phyloP scores from a whole-genome alignment of 2,888 invertebrate genomes.

The Stenichneumon culpator region DNA sequence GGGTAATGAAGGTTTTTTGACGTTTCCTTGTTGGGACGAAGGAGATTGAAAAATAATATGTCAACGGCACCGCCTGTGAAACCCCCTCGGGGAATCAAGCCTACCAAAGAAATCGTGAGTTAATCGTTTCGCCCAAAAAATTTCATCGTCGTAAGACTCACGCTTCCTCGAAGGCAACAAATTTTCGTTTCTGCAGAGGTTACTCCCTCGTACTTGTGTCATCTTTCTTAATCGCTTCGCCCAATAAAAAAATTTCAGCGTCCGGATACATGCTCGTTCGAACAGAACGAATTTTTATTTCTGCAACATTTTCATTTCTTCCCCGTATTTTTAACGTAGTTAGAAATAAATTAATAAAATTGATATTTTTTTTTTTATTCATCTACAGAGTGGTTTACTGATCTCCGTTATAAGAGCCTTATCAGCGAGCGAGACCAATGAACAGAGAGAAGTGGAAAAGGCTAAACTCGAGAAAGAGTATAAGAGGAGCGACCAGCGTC shows the following conservation, averaged over 20 bases:
- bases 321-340: too few relatives aligned
- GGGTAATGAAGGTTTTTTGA: slow-evolving; percentile 43
- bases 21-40: slow-evolving; percentile 40
- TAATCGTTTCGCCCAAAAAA: slow-evolving; percentile 10
- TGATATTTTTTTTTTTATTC: neutral
- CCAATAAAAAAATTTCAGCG: too few relatives aligned
- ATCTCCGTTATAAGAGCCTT: slow-evolving; percentile 98
- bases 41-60: slow-evolving; percentile 84
- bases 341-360: too few relatives aligned
- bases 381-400: slow-evolving; percentile 91
- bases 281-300: too few relatives aligned
- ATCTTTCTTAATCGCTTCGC: slow-evolving; percentile 18
- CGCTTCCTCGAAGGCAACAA: neutral
- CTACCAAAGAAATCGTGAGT: slow-evolving; percentile 93
- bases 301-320: too few relatives aligned
- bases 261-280: too few relatives aligned
- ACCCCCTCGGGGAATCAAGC: slow-evolving; percentile 94
- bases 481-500: slow-evolving; percentile 94
- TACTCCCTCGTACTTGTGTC: slow-evolving; percentile 37
- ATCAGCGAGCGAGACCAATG: slow-evolving; percentile 97
- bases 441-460: slow-evolving; percentile 96
- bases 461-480: slow-evolving; percentile 97
- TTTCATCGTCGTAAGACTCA: neutral
- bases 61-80: slow-evolving; percentile 92
- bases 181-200: slow-evolving; percentile 55